phyloP scores from a whole-genome alignment of 2,113 vertebrate genomes.

The Colistium nudipinnis region DNA sequence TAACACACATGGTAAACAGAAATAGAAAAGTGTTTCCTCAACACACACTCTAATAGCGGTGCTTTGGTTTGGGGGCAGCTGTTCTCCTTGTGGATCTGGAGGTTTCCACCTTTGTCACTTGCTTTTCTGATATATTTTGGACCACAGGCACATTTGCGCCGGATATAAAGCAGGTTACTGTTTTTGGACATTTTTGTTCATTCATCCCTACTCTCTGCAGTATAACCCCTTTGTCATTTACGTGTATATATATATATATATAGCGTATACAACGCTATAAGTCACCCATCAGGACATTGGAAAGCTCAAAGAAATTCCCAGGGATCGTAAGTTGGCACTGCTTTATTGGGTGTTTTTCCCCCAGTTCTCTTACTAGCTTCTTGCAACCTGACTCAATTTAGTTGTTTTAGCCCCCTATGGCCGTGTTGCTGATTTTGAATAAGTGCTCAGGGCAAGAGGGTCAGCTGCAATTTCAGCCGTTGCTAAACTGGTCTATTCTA shows the following conservation, averaged over 20 bases:
- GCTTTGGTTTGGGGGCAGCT: neutral
- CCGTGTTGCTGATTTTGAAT: conserved; percentile 79
- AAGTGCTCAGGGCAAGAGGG: conserved; percentile 77
- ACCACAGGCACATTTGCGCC: conserved; percentile 4
- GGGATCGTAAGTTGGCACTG: conserved; percentile 64
- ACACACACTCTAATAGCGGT: neutral
- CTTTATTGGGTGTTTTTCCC: conserved; percentile 68
- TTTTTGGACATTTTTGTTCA: conserved; percentile 17
- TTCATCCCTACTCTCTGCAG: conserved; percentile 32
- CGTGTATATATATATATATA: too few relatives aligned
- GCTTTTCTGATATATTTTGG: conserved; percentile 12
- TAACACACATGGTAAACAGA: too few relatives aligned
- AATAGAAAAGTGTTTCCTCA: too few relatives aligned
- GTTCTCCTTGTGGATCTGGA: neutral
- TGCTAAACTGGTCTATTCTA: conserved; percentile 79
- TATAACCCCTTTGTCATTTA: conserved; percentile 55
- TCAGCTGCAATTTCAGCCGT: conserved; percentile 78
- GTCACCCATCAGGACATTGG: conserved; percentile 63
- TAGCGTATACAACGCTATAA: conserved; percentile 50
- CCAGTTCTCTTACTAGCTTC: conserved; percentile 64
- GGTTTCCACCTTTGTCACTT: neutral
- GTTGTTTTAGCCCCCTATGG: conserved; percentile 77
- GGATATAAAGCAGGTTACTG: conserved; percentile 4
- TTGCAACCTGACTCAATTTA: conserved; percentile 76
- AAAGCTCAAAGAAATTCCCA: conserved; percentile 62